phyloP scores from a whole-genome alignment of 2,797 vertebrate genomes.

The Diplodus puntazzo region DNA sequence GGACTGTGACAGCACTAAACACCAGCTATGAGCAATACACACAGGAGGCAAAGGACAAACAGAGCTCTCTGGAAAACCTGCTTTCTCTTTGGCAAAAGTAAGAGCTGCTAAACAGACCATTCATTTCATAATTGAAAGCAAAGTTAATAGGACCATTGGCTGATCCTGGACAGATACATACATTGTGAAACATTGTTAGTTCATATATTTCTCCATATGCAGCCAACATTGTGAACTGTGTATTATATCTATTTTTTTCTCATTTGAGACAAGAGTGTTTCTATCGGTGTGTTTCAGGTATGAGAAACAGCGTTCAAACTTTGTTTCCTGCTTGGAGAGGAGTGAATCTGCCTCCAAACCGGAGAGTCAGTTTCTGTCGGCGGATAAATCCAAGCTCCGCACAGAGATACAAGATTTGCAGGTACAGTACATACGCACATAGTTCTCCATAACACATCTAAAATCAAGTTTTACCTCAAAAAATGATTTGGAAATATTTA shows the following conservation, averaged over 20 bases:
- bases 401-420: conserved; percentile 89
- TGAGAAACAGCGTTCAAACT: conserved; percentile 91
- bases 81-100: conserved; percentile 94
- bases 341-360: conserved; percentile 85
- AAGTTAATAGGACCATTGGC: neutral
- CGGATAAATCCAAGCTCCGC: conserved; percentile 90
- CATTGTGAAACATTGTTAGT: neutral
- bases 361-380: conserved; percentile 83
- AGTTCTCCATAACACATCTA: neutral
- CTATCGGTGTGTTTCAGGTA: conserved; percentile 81
- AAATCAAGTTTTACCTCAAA: neutral
- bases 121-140: neutral
- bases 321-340: conserved; percentile 90
- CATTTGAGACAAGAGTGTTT: conserved; percentile 12
- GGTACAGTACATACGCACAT: conserved; percentile 75
- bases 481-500: neutral
- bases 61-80: conserved; percentile 87
- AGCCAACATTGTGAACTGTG: conserved; percentile 1
- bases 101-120: neutral
- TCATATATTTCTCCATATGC: neutral
- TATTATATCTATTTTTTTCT: neutral
- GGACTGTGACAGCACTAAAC: conserved; percentile 83
- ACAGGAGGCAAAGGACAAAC: conserved; percentile 87
- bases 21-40: conserved; percentile 80
- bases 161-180: neutral